phyloP scores from a whole-genome alignment of 30 jellyfish, hydroid and myxozoan genomes.

The Hydra vulgaris region DNA sequence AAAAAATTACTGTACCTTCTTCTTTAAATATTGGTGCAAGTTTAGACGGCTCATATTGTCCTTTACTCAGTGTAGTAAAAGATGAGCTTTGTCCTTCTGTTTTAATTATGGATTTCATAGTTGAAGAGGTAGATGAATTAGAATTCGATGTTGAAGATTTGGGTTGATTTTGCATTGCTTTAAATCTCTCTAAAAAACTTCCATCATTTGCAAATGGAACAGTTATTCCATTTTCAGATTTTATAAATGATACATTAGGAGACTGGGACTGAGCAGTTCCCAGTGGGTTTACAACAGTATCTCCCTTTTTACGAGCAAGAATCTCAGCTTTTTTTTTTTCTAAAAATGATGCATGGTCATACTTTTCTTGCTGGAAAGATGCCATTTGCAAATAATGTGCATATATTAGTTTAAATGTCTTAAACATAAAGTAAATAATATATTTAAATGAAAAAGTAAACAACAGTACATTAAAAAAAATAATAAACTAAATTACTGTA shows the following conservation, averaged over 20 bases:
- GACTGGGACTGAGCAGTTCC: not conserved
- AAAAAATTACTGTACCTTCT: conserved; percentile 2
- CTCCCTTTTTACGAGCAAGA: conserved; percentile 10
- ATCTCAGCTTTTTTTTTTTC: conserved; percentile 11
- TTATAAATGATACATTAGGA: conserved; percentile 10
- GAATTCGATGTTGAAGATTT: not conserved
- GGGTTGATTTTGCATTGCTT: conserved; percentile 66
- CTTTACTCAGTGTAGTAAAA: not conserved
- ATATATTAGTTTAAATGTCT: too few relatives aligned
- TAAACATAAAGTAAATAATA: too few relatives aligned
- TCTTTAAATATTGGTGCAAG: conserved; percentile 7
- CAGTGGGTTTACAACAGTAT: not conserved
- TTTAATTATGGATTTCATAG: not conserved
- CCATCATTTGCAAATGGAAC: conserved; percentile 65
- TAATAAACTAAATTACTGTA: too few relatives aligned
- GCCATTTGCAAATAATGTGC: conserved; percentile 1
- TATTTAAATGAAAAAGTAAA: too few relatives aligned
- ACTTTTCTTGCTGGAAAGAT: not conserved
- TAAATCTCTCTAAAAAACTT: conserved; percentile 67
- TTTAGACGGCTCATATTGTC: not conserved
- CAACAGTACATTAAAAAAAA: too few relatives aligned
- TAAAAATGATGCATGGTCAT: conserved; percentile 9
- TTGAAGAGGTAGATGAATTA: not conserved
- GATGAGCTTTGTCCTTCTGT: conserved; percentile 6
- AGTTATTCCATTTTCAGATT: not conserved